Conservation (phyloP, 2,888 invertebrate species). For the Drosophila planitibia region DNA sequence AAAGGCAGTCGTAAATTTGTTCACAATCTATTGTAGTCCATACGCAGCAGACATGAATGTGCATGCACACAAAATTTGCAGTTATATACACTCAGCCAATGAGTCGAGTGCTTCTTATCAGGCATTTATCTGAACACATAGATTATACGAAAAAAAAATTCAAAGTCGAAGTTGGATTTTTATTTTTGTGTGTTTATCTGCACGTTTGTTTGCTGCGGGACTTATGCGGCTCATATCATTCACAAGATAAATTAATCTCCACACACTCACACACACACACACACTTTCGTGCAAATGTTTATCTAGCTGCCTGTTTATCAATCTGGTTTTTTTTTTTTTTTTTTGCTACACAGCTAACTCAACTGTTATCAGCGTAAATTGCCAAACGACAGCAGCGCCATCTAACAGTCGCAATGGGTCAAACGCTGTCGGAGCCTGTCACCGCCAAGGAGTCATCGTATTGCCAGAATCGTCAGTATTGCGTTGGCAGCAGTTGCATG, state of each 20-base stretch:
- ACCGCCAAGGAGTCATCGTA: conserved; percentile 94
- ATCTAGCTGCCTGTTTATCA: conserved; percentile 34
- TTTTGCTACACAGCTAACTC: conserved; percentile 24
- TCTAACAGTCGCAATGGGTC: conserved; percentile 90
- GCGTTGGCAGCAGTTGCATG: conserved; percentile 98
- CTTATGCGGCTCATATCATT: conserved; percentile 58
- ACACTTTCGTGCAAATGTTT: conserved; percentile 39
- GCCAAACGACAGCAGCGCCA: conserved; percentile 27
- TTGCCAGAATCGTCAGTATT: conserved; percentile 90
- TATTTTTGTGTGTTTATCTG: not conserved
- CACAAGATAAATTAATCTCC: conserved; percentile 68
- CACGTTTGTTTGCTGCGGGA: conserved; percentile 55
- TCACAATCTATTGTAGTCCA: conserved; percentile 12
- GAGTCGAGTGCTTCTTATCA: conserved; percentile 39
- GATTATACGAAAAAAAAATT: not conserved
- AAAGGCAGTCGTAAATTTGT: conserved; percentile 20
- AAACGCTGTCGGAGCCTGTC: conserved; percentile 98
- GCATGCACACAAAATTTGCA: not conserved
- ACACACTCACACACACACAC: conserved; percentile 12
- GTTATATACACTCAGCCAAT: not conserved
- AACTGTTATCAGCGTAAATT: conserved; percentile 40
- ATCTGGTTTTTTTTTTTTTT: conserved; percentile 12
- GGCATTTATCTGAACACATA: conserved; percentile 40
- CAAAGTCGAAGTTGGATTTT: not conserved
- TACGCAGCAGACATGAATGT: conserved; percentile 19